Percentiles rank a stretch among this genome's conserved stretches.
These are phyloP conservation scores for Myotis vivesi DNA, from an alignment of 2,797 vertebrate genomes.

Conservation along the genomic window DNA sequence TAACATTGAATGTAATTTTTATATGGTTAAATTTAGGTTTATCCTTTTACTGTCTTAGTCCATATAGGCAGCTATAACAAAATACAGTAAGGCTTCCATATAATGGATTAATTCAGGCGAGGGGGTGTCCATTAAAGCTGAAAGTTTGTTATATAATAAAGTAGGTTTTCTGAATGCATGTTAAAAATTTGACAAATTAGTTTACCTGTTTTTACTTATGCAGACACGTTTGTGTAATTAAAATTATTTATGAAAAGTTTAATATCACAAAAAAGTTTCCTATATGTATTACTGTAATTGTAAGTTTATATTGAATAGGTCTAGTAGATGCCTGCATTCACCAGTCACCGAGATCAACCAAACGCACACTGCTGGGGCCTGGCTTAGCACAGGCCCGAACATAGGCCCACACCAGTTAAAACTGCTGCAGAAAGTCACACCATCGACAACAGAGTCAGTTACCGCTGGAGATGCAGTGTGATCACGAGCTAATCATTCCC, in stretches of 20 bases:
- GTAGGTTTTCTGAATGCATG: background rate
- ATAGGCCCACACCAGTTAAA: background rate
- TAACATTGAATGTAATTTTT: background rate
- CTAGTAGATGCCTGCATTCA: background rate
- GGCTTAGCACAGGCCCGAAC: background rate
- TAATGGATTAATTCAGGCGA: background rate
- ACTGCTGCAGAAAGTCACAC: background rate
- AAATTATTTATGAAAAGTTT: background rate
- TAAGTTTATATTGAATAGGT: background rate
- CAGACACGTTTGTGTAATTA: background rate
- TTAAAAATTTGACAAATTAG: background rate
- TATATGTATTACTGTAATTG: background rate
- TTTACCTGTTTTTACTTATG: background rate
- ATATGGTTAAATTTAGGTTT: background rate
- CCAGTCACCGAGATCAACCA: background rate
- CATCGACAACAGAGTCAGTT: background rate
- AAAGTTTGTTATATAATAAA: background rate
- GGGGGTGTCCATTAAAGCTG: background rate
- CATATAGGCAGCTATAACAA: background rate
- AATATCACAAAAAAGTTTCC: background rate
- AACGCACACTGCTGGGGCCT: background rate
- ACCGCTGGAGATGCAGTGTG: background rate
- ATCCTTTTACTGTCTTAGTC: background rate
- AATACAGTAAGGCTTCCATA: background rate
- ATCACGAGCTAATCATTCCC: background rate